A percentile compares a stretch with the other conserved stretches of the same genome.
Evolutionary conservation across 2,888 invertebrate genomes (phyloP).

Genomic region (Epistrophe grossulariae): DNA sequence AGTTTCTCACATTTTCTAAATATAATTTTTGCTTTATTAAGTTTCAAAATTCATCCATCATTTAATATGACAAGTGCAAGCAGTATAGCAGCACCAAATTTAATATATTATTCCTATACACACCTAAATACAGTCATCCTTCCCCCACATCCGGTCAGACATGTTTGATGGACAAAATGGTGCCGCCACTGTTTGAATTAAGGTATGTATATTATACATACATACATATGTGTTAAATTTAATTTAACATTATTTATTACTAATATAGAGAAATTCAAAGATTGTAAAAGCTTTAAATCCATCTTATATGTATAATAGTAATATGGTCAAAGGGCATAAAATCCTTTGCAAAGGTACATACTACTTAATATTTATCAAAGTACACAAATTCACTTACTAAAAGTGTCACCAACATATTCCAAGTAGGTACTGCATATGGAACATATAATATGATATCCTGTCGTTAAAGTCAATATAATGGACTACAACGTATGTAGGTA

Average conservation of each 20-base stretch:
- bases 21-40: slow-evolving; percentile 67
- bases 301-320: too few species aligned
- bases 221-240: not conserved
- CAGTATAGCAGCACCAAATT: slow-evolving; percentile 46
- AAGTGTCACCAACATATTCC: slow-evolving; percentile 27
- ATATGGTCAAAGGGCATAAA: slow-evolving; percentile 9
- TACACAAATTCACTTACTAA: slow-evolving; percentile 26
- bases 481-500: not conserved
- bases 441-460: slow-evolving; percentile 16
- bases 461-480: slow-evolving; percentile 28
- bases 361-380: slow-evolving; percentile 7
- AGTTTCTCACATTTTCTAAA: slow-evolving; percentile 56
- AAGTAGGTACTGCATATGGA: slow-evolving; percentile 9
- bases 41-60: slow-evolving; percentile 70
- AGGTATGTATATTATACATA: not conserved
- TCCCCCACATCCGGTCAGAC: not conserved
- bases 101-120: slow-evolving; percentile 19
- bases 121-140: not conserved
- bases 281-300: not conserved
- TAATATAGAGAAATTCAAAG: slow-evolving; percentile 5
- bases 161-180: not conserved
- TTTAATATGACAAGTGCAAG: slow-evolving; percentile 67
- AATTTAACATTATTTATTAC: not conserved
- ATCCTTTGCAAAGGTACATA: not conserved
- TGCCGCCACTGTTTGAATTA: slow-evolving; percentile 17